phyloP scores from a whole-genome alignment of 1,140 invertebrate genomes.

The Drosophila melanogaster region DNA sequence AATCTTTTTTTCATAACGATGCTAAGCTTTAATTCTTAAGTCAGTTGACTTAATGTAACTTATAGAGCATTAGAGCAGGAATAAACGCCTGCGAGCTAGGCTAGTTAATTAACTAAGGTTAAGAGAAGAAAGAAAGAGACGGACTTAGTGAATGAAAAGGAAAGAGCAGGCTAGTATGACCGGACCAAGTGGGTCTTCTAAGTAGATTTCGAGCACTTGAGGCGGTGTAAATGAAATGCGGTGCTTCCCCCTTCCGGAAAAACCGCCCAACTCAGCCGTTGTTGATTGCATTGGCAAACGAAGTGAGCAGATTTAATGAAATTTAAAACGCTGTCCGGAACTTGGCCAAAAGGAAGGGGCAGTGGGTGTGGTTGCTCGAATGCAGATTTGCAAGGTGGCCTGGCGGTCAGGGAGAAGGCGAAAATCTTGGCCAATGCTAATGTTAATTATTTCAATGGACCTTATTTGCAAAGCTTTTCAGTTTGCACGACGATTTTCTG shows the following conservation, averaged over 20 bases:
- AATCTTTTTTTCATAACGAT: neutral
- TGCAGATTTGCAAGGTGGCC: constrained; percentile 47
- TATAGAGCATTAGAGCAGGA: constrained; percentile 21
- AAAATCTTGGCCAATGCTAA: constrained; percentile 52
- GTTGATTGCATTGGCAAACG: constrained; percentile 81
- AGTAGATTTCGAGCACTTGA: constrained; percentile 77
- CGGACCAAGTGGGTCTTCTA: constrained; percentile 34
- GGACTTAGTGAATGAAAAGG: neutral
- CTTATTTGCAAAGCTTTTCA: constrained; percentile 62
- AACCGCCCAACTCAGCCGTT: constrained; percentile 42
- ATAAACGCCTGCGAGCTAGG: constrained; percentile 22
- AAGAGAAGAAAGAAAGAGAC: constrained; percentile 21
- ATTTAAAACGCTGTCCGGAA: constrained; percentile 69
- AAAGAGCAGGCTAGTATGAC: constrained; percentile 24
- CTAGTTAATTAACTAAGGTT: constrained; percentile 77
- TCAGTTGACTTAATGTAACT: neutral
- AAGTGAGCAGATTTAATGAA: constrained; percentile 82
- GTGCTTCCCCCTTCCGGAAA: constrained; percentile 19
- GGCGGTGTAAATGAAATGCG: constrained; percentile 77
- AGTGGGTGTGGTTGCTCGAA: constrained; percentile 37
- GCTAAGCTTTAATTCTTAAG: too few relatives aligned
- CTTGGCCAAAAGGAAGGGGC: constrained; percentile 27
- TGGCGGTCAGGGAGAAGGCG: constrained; percentile 1
- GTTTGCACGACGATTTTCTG: constrained; percentile 58
- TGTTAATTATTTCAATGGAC: constrained; percentile 78